Base-by-base conservation (phyloP, 2,113 vertebrate species). In the Megaleporinus macrocephalus region DNA sequence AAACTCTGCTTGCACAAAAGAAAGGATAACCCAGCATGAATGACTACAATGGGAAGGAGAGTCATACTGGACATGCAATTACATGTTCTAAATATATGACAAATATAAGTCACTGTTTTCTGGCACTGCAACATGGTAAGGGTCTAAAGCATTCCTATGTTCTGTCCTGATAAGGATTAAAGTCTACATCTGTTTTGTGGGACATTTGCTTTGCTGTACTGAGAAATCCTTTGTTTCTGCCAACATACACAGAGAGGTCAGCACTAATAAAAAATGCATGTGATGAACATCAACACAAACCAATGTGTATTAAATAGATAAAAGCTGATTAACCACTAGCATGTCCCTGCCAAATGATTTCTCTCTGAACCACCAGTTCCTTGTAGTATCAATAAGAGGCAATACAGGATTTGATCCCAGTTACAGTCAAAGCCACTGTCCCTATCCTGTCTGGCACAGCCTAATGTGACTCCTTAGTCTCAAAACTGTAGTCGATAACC, bases 391-490 rank as follows among this genome's bases (percentile, higher is more conserved):
- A 63, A 63, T 36, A 15, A 72, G 5, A 16, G 22, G 55, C 74
- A 62, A 77, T 83, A 41, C 68, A 14, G 59, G 66, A 77, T 76
- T 76, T 77, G 74, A 83, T 77, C 74, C 55, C 44, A 77, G 76
- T 83, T 83, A 83, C 76, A 63, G 68, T 36, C 47, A 26, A 53
- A 83, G 61, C 66, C 61, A 41, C 81, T 62, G 22, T 27, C 74
- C 68, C 55, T 14, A 27, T 53, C 76, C 65, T 76, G 14, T 1
- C 53, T 70, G 63, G 63, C 73, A 76, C 16, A 27, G 30, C 29
- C 29, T 66, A 36, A 66, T 55, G 59, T 57, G 24, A 44, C 47
- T 81, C 30, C n/a, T 9, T 57, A 53, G 47, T 44, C 27, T 69
- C 73, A 70, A 61, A 82, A 76, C 73, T 77, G 81, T 26, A 51